Base-by-base conservation (phyloP, 2,797 vertebrate genomes). In the Platyrinchus mystaceus region DNA sequence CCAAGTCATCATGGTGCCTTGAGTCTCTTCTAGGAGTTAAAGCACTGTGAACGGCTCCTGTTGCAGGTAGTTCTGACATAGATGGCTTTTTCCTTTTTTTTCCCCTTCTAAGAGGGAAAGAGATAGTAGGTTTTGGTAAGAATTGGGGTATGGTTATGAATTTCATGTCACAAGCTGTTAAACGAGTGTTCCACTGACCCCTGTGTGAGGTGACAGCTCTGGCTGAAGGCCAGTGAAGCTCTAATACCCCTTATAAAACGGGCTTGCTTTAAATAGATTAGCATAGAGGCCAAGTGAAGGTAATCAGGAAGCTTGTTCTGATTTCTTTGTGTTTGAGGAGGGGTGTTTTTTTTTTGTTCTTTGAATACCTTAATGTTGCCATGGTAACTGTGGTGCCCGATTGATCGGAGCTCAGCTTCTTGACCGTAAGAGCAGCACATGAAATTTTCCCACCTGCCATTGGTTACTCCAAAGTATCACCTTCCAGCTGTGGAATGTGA, bases 211-310 rank as follows among this genome's bases (percentile, higher is more conserved):
- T 87, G 90, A 89, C 58, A 76, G 63, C n/a, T 76, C 80, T 90
- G 91, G 76, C 90, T 84, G 66, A 55, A n/a, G 74, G 85, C 93
- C 66, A 71, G 58, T 1, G 2, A 20, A 0, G 10, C 21, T 87
- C 39, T 88, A 62, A 84, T 73, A 37, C 44, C 55, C 59, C 66
- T 86, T 87, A 81, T 73, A 86, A 89, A 91, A 86, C 32, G 6
- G 36, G 14, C 52, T 85, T 0, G 9, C 87, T 88, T 93, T 83
- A 92, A 84, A 82, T 76, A 86, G 86, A 66, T 79, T 83, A 78
- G 63, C 10, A 6, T 9, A 70, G 84, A 93, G 90, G 93, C 90
- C 69, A 63, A 50, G 68, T 84, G 91, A 96, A 94, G 83, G 94
- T 91, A 83, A 90, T 78, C 9, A 3, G 62, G 53, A 92, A 46